Base-by-base conservation (phyloP, 1,140 invertebrate genomes). In the Drosophila nigromelanica region DNA sequence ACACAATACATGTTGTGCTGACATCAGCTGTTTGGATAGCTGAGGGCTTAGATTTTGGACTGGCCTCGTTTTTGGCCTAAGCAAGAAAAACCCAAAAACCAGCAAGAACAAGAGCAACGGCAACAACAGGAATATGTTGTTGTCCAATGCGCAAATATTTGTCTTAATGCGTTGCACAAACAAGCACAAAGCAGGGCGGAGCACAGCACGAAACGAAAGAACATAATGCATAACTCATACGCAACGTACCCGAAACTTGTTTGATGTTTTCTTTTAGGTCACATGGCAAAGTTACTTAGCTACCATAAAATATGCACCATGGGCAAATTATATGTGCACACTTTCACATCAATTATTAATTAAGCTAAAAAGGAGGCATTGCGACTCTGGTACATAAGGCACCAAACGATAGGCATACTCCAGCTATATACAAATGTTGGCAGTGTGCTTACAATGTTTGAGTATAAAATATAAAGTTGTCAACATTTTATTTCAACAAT, bases 221-320 rank as follows among this genome's bases (percentile, higher is more conserved):
- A 68, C 48, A 67, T 73, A 67, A 67, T 67, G 63, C 70, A 68
- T 73, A 67, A 73, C 70, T 73, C 70, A 73, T 73, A 73, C 70
- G 70, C 70, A 73, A 52, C 51, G 70, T 73, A 55, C 54, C 55
- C 70, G 33, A 66, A 72, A 43, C 54, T 72, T 66, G 69, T 72
- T 72, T 72, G 69, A 72, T 72, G 39, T 72, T 71, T 71, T 61
- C 61, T 64, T 45, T 58, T 43, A 39, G 69, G 62, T 52, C 54
- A 66, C 24, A 72, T 42, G 62, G 58, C 60, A 64, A 56, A 66
- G 40, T 72, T 72, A 66, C 69, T 72, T 72, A 66, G 52, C 69
- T 7, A 27, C 18, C 61, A 72, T 72, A 50, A 72, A 72, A 72
- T 66, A 72, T 72, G 69, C 69, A 72, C n/a, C 63, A 51, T 35